phyloP scores from a whole-genome alignment of 1,140 invertebrate species.

The Alviniconcha marisindica region DNA sequence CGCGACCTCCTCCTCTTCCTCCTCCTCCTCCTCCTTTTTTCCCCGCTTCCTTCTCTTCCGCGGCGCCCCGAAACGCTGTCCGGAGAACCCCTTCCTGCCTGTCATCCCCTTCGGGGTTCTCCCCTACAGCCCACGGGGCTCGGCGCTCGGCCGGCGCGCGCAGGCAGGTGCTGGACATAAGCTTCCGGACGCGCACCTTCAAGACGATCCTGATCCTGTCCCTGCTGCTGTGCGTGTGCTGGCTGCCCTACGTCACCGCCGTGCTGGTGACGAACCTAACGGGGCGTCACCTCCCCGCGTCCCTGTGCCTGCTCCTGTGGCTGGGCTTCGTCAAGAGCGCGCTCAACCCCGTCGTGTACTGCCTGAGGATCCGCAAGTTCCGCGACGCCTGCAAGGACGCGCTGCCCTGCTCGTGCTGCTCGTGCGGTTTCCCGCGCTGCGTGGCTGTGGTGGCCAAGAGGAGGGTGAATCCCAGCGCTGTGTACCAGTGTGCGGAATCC shows the following conservation, averaged over 20 bases:
- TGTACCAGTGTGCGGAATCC: not conserved
- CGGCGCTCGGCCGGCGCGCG: not conserved
- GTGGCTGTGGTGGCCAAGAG: not conserved
- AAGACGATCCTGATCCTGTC: conserved; percentile 33
- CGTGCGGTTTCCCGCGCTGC: not conserved
- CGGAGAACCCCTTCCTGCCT: not conserved
- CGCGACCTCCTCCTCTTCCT: no score
- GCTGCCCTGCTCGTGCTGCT: not conserved
- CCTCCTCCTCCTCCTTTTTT: no score
- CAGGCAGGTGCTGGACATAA: conserved; percentile 17
- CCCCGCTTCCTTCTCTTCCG: no score
- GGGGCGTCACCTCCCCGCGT: not conserved
- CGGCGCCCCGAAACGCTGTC: not conserved
- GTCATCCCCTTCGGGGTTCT: conserved; percentile 7
- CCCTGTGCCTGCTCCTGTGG: not conserved
- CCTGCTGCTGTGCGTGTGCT: conserved; percentile 13
- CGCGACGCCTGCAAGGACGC: conserved; percentile 23
- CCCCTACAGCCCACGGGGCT: not conserved
- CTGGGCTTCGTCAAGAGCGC: conserved; percentile 27
- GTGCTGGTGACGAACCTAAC: not conserved
- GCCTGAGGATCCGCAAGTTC: conserved; percentile 24
- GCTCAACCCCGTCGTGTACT: conserved; percentile 20
- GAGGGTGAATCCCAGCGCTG: not conserved
- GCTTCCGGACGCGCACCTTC: conserved; percentile 23
- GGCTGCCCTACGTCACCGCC: not conserved